Evolutionary conservation across 2,888 invertebrate genomes (phyloP), one percentile per base, ranked within the genome.

Genomic region (Euzophera pinguis): DNA sequence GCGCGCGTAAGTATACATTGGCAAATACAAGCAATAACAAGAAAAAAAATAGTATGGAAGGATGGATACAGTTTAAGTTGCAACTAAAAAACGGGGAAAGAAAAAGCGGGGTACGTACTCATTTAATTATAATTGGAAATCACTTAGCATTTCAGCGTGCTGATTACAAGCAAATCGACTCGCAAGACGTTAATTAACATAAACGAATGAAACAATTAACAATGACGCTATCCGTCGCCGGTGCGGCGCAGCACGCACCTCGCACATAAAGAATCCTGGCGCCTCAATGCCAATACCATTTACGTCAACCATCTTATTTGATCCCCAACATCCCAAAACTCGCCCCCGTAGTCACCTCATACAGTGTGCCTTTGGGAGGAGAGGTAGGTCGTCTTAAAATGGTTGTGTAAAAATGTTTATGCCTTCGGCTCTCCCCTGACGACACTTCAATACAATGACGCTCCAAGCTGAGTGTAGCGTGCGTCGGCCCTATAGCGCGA

Each of bases 341-440:
- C 5, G n/a, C 35, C 43, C 17, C 27, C 3, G n/a, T 5, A 27
- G 10, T 14, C 14, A 35, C 35, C 27, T 4, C 16, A 13, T 43
- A 13, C 10, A 22, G 9, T 22, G 27, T 1, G 13, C 6, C 9
- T 3, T 35, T 12, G 13, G 13, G 43, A 22, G 35, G 35, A 0
- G 6, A 12, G 42, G 50, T 1, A 22, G 63, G 13, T 58, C 64
- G 43, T 9, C 12, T 10, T 58, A 50, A 13, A 52, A 48, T 63
- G 65, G 67, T 52, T 54, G 50, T 58, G 60, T 60, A 60, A 59
- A 60, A 63, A 57, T 71, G 66, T 72, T 71, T 71, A 69, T 66
- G 62, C 60, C 57, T 59, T 58, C 59, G 60, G 59, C 63, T 58
- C 61, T 59, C 62, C 62, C 64, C 58, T 45, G 62, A 60, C 61